Evolutionary conservation across 2,797 vertebrate genomes (phyloP).

Genomic region (Gobio occitaniae): DNA sequence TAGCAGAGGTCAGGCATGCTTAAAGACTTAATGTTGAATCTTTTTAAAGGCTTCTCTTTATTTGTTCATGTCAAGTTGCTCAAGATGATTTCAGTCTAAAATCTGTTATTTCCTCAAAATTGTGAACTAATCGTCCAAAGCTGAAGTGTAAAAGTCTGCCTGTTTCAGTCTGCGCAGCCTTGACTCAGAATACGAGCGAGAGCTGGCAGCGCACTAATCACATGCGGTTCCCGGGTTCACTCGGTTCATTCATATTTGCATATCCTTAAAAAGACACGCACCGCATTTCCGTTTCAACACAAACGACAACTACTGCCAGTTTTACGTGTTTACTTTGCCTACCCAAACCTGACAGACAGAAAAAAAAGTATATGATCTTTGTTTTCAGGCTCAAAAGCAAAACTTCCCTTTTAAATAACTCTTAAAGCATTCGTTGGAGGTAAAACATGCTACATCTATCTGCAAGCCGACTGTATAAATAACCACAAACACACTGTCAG

Average conservation of each 20-base stretch:
- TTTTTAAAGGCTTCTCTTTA: slow-evolving; percentile 41
- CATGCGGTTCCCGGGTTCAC: slow-evolving; percentile 60
- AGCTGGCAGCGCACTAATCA: slow-evolving; percentile 50
- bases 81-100: slow-evolving; percentile 2
- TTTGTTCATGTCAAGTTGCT: neutral
- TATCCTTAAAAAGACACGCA: slow-evolving; percentile 66
- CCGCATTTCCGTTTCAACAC: slow-evolving; percentile 54
- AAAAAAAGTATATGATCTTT: slow-evolving; percentile 40
- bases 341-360: slow-evolving; percentile 34
- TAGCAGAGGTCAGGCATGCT: slow-evolving; percentile 70
- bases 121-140: slow-evolving; percentile 22
- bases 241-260: slow-evolving; percentile 65
- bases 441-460: slow-evolving; percentile 13
- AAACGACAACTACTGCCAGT: slow-evolving; percentile 45
- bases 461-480: slow-evolving; percentile 12
- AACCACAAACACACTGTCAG: slow-evolving; percentile 8
- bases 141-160: slow-evolving; percentile 41
- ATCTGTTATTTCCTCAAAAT: slow-evolving; percentile 16
- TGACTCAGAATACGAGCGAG: slow-evolving; percentile 55
- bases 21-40: slow-evolving; percentile 58
- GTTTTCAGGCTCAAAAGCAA: slow-evolving; percentile 25
- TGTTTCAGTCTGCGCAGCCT: slow-evolving; percentile 49
- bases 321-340: slow-evolving; percentile 39
- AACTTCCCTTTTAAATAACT: slow-evolving; percentile 6
- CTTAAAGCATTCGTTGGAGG: neutral